phyloP scores from a whole-genome alignment of 2,888 invertebrate species.

The Tortricodes alternella region DNA sequence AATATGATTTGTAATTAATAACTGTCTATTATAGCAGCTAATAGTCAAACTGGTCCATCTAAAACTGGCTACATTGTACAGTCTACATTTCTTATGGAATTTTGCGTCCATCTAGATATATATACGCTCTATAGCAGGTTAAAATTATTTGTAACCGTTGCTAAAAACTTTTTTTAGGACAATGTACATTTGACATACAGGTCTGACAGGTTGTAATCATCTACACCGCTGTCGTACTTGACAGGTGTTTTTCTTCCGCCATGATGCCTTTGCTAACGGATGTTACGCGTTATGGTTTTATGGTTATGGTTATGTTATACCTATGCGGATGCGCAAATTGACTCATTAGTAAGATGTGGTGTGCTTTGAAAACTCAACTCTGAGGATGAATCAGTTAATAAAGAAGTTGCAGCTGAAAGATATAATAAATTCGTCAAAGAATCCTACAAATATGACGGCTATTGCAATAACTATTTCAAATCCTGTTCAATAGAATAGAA shows the following conservation, averaged over 20 bases:
- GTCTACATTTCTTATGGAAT: conserved; percentile 17
- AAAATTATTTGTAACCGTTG: not conserved
- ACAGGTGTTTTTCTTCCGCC: conserved; percentile 45
- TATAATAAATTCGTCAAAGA: too few species aligned
- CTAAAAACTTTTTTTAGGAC: conserved; percentile 7
- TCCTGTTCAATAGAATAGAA: conserved; percentile 1
- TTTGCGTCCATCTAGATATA: conserved; percentile 4
- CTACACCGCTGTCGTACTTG: conserved; percentile 36
- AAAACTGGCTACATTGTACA: conserved; percentile 10
- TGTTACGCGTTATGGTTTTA: conserved; percentile 4
- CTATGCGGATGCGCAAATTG: conserved; percentile 3
- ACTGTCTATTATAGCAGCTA: not conserved
- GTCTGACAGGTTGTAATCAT: conserved; percentile 15
- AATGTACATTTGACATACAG: not conserved
- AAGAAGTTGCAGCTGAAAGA: too few species aligned
- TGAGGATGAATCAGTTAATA: too few species aligned
- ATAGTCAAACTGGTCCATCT: not conserved
- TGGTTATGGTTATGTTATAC: conserved; percentile 28
- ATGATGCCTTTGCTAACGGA: conserved; percentile 42
- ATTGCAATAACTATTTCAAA: too few species aligned
- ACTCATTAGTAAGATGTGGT: not conserved
- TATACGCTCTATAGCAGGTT: conserved; percentile 22
- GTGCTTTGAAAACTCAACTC: too few species aligned
- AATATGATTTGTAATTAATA: not conserved
- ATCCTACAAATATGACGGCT: too few species aligned